Evolutionary conservation across 2,888 invertebrate genomes (phyloP), one percentile per base, ranked within the genome.

Genomic region (Melanostoma mellinum): DNA sequence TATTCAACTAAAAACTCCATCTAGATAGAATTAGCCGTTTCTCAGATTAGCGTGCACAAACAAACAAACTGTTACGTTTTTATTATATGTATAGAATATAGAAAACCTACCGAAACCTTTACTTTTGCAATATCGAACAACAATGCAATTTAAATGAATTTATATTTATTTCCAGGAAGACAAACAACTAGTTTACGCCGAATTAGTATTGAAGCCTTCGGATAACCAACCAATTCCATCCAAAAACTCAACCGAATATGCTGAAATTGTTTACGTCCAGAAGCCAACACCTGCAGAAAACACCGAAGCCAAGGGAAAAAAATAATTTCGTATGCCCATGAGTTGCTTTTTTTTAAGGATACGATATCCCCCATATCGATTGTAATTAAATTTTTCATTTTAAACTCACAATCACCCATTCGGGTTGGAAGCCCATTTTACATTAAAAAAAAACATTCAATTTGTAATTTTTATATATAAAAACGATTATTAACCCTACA

Each of bases 261-360:
- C 96, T 0, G 96, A 96, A 90, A 97, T 97, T 72, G 94, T 96
- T 0, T 96, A 96, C 85, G 90, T 91, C 76, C 89, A 91, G 79
- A 91, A 91, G 78, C 77, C 86, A 53, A 58, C 81, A 76, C 58
- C 82, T 42, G 63, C 44, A 6, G 74, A 69, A 9, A 72, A 8
- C n/a, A 36, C 10, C 46, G 74, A 74, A 6, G n/a, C 73, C 36
- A 82, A 77, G 40, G 72, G 63, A 38, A 82, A 82, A 10, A 77
- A 63, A 63, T 82, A 76, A 81, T 33, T 68, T 42, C 35, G 6
- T 20, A 20, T 20, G 20, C 20, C 20, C 20, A 20, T 20, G 20
- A 20, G 20, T 20, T 20, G 20, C 20, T 20, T 20, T 20, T 20
- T 20, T 20, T 20, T 6, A 60, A 20, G 4, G 33, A 60, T 33